Conservation (phyloP, 2,888 invertebrate genomes). For the Odontocolon sp. region DNA sequence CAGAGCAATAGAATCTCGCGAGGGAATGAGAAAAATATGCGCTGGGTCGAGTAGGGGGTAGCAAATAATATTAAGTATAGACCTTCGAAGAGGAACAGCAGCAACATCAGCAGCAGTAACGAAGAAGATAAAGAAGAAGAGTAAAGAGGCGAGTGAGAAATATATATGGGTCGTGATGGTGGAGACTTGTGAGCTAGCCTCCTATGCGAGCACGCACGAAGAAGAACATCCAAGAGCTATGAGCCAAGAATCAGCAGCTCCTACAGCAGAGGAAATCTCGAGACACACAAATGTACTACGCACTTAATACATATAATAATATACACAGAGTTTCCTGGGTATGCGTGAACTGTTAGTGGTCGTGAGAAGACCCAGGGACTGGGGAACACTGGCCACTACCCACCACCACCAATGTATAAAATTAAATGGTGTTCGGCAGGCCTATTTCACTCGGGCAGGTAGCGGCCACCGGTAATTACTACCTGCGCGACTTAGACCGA, state of each 20-base stretch:
- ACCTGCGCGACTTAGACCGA: conserved; percentile 70
- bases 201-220: not conserved
- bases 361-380: conserved; percentile 47
- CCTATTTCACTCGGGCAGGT: conserved; percentile 80
- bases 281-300: conserved; percentile 11
- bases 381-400: conserved; percentile 43
- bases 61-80: conserved; percentile 81
- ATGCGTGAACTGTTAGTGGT: conserved; percentile 46
- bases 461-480: conserved; percentile 81
- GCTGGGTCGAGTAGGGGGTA: conserved; percentile 67
- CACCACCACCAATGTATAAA: conserved; percentile 70
- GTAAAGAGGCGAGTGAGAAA: conserved; percentile 62
- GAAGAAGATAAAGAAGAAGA: conserved; percentile 6
- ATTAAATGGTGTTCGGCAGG: conserved; percentile 80
- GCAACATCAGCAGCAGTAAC: conserved; percentile 14
- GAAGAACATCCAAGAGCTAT: conserved; percentile 13
- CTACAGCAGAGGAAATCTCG: conserved; percentile 2
- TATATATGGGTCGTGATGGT: conserved; percentile 68
- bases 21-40: not conserved
- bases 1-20: conserved; percentile 29
- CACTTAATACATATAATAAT: conserved; percentile 6
- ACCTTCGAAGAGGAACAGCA: conserved; percentile 68
- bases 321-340: conserved; percentile 15
- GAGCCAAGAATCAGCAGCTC: conserved; percentile 29
- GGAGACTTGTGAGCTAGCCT: not conserved